A percentile compares a stretch with the other conserved stretches of the same genome.
Conservation (phyloP, 2,888 invertebrate species). For the Heliconius aoede region DNA sequence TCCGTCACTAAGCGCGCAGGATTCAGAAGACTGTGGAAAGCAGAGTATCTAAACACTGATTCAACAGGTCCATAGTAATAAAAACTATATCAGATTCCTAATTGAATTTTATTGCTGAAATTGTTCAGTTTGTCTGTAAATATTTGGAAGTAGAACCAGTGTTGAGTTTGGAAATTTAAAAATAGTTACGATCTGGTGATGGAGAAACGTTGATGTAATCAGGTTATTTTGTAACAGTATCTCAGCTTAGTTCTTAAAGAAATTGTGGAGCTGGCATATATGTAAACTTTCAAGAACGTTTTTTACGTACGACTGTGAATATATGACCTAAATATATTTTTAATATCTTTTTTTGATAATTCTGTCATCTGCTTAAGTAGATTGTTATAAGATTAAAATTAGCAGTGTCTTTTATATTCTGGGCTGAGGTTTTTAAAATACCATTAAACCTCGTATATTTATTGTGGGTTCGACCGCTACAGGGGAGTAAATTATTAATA, state of each 20-base stretch:
- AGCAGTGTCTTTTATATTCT: background rate
- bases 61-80: background rate
- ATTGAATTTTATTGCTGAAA: background rate
- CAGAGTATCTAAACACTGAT: too few species aligned
- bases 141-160: background rate
- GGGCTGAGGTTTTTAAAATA: background rate
- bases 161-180: slow-evolving; percentile 14
- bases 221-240: slow-evolving; percentile 24
- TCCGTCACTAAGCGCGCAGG: too few species aligned
- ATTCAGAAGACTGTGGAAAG: too few species aligned
- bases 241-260: slow-evolving; percentile 1
- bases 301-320: background rate
- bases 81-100: background rate
- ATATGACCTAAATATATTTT: background rate
- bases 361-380: background rate
- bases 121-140: background rate
- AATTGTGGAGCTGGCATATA: background rate
- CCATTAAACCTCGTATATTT: background rate
- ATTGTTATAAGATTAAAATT: background rate
- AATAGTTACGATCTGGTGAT: slow-evolving; percentile 23
- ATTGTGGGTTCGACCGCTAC: too few species aligned
- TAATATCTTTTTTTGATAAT: background rate
- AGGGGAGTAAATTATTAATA: too few species aligned
- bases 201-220: slow-evolving; percentile 28
- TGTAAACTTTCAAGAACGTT: background rate